Conservation (phyloP, 2,888 invertebrate species). For the Lagria hirta region DNA sequence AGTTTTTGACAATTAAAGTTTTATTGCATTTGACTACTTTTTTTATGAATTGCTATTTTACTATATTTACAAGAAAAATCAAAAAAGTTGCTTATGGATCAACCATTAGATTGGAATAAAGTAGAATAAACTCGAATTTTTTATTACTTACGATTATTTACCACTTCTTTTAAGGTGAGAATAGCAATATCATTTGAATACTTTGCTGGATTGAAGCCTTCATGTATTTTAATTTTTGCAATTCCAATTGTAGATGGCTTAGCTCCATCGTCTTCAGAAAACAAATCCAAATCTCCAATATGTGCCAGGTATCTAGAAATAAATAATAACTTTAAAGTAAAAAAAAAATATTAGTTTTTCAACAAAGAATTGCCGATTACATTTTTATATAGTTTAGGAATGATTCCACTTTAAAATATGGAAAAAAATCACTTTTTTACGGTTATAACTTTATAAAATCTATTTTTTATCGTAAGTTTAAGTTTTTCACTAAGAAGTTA, state of each 20-base stretch:
- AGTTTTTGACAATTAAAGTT: too few species aligned
- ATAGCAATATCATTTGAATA: conserved; percentile 80
- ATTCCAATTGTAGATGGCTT: conserved; percentile 64
- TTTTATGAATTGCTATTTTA: conserved; percentile 1
- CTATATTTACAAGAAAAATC: background rate
- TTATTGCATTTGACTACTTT: too few species aligned
- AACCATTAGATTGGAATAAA: background rate
- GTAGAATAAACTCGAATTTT: conserved; percentile 47
- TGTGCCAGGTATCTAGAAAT: conserved; percentile 64
- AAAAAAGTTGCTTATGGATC: background rate
- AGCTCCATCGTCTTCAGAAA: conserved; percentile 64
- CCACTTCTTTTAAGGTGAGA: conserved; percentile 58
- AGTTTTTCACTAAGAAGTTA: too few species aligned
- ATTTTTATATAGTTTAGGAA: too few species aligned
- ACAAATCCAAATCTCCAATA: conserved; percentile 76
- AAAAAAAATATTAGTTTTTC: too few species aligned
- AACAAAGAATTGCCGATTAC: too few species aligned
- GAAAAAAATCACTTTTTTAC: too few species aligned
- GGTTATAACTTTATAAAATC: too few species aligned
- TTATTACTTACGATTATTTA: conserved; percentile 45
- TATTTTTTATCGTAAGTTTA: too few species aligned
- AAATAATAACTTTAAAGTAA: too few species aligned
- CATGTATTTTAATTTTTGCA: conserved; percentile 64
- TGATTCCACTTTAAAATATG: too few species aligned
- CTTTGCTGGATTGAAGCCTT: conserved; percentile 63